A percentile compares a stretch with the other conserved stretches of the same genome.
These are phyloP conservation scores for Drosophila kohkoa DNA, from an alignment of 1,140 invertebrate genomes.

Conservation along the genomic window DNA sequence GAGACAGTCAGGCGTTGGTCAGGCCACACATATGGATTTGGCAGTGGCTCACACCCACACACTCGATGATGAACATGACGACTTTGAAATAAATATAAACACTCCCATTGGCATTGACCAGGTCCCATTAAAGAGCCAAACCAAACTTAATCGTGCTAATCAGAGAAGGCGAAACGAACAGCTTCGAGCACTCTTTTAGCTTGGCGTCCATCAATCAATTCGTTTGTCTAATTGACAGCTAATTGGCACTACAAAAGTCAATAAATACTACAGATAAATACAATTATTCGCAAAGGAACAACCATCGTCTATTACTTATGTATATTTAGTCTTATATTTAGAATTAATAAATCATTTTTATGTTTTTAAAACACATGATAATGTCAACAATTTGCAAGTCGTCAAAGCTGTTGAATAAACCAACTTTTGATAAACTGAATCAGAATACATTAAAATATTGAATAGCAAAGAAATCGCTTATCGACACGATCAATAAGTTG, in stretches of 20 bases:
- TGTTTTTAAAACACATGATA: too few relatives aligned
- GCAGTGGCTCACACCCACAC: constrained; percentile 8
- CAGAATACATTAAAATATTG: too few relatives aligned
- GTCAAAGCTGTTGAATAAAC: too few relatives aligned
- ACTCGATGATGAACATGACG: constrained; percentile 40
- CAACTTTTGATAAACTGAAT: too few relatives aligned
- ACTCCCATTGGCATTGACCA: constrained; percentile 66
- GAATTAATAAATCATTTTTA: too few relatives aligned
- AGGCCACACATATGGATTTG: constrained; percentile 39
- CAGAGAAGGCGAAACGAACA: constrained; percentile 7
- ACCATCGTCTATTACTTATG: too few relatives aligned
- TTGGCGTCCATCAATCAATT: constrained; percentile 58
- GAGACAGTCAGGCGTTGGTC: constrained; percentile 62
- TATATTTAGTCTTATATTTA: too few relatives aligned
- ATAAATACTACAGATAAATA: constrained; percentile 11
- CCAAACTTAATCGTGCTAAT: constrained; percentile 40
- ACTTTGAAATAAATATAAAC: constrained; percentile 77
- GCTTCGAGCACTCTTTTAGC: constrained; percentile 25
- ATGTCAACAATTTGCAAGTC: too few relatives aligned
- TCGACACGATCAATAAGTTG: background rate
- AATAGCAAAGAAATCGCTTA: too few relatives aligned
- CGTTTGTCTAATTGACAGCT: constrained; percentile 25
- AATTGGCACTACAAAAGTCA: constrained; percentile 19
- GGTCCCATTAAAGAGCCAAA: constrained; percentile 63
- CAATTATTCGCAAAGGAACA: background rate